A percentile compares a stretch with the other conserved stretches of the same genome.
phyloP scores from a whole-genome alignment of 1,140 invertebrate genomes.

The Drosophila lacteicornis region DNA sequence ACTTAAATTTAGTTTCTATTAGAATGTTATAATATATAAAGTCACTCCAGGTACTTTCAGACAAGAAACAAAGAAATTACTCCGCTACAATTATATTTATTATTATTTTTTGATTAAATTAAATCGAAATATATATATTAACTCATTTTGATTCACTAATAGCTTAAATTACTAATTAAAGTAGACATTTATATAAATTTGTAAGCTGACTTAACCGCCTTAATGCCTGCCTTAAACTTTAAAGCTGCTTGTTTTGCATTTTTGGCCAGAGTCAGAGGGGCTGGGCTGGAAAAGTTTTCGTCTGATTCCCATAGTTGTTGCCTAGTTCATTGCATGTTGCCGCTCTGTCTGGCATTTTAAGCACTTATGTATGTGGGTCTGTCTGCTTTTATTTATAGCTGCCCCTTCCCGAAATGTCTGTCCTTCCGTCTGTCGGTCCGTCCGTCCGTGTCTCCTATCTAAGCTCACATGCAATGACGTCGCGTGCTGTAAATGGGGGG shows the following conservation, averaged over 20 bases:
- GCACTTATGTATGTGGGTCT: constrained; percentile 57
- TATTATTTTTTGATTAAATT: no score
- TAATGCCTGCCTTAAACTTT: background rate
- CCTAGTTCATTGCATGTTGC: constrained; percentile 79
- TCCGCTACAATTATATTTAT: no score
- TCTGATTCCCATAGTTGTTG: constrained; percentile 41
- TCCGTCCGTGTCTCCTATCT: constrained; percentile 28
- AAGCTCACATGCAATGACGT: constrained; percentile 74
- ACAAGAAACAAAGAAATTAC: background rate
- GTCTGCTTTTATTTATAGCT: constrained; percentile 66
- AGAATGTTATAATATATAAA: background rate
- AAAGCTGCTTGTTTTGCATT: constrained; percentile 1
- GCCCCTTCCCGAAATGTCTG: constrained; percentile 52
- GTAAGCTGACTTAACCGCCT: background rate
- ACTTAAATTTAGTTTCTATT: background rate
- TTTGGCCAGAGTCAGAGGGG: constrained; percentile 16
- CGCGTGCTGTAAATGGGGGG: constrained; percentile 51
- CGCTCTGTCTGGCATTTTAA: constrained; percentile 78
- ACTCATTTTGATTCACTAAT: no score
- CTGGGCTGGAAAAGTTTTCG: constrained; percentile 31
- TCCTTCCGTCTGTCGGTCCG: constrained; percentile 33
- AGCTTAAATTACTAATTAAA: background rate
- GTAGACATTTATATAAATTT: background rate
- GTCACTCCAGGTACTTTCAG: background rate
- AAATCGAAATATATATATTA: no score